Percentiles rank a stretch among this genome's conserved stretches.
These are phyloP conservation scores for Nothocercus julius DNA, from an alignment of 2,113 vertebrate species.

Conservation along the genomic window DNA sequence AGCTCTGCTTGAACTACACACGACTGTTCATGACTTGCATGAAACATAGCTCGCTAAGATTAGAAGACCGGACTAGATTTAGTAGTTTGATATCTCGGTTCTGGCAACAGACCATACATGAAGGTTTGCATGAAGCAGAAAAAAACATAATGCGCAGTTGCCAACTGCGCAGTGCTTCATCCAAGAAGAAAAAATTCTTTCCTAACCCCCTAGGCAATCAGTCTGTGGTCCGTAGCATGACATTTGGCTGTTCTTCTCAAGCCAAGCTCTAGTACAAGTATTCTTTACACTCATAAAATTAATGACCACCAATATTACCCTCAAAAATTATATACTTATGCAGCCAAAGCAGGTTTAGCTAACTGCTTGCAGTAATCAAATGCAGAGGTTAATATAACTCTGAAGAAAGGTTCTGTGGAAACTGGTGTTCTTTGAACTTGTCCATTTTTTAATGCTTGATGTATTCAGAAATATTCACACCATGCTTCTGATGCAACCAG, in stretches of 20 bases:
- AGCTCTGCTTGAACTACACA: background rate
- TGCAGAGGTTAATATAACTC: background rate
- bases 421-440: background rate
- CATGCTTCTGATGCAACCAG: background rate
- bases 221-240: background rate
- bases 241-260: background rate
- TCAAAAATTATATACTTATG: background rate
- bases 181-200: background rate
- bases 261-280: background rate
- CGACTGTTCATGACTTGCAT: background rate
- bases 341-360: background rate
- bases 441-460: background rate
- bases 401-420: background rate
- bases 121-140: background rate
- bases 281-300: constrained; percentile 9
- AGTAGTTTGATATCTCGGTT: background rate
- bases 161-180: background rate
- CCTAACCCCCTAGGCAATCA: background rate
- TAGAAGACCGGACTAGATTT: background rate
- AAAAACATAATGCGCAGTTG: background rate
- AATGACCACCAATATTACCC: background rate
- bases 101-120: background rate
- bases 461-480: background rate
- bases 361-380: background rate
- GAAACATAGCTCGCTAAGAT: background rate